These are phyloP conservation scores for Calameuta idolon DNA, from an alignment of 2,888 invertebrate genomes.

Conservation along the genomic window DNA sequence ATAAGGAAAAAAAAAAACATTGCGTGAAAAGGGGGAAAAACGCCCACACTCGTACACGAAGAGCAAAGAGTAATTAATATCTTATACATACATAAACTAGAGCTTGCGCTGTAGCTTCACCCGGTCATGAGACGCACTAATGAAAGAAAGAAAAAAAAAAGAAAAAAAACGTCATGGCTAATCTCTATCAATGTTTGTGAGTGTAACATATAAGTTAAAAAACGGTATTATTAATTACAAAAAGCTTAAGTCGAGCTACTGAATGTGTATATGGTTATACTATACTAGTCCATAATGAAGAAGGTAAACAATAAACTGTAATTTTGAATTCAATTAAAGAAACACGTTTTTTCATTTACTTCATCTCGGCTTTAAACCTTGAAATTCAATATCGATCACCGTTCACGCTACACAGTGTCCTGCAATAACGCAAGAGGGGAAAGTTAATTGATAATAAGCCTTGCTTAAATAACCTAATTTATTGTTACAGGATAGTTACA, in stretches of 20 bases:
- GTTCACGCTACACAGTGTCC: neutral
- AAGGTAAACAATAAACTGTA: constrained; percentile 65
- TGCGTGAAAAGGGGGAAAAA: constrained; percentile 7
- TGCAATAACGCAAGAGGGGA: neutral
- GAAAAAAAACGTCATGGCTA: constrained; percentile 61
- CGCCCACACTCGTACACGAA: constrained; percentile 31
- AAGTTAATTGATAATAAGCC: neutral
- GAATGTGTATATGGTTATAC: constrained; percentile 66
- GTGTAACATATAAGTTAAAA: constrained; percentile 60
- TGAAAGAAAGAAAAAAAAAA: constrained; percentile 19
- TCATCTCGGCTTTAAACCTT: neutral
- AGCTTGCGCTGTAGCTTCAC: constrained; percentile 65
- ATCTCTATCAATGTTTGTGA: constrained; percentile 66
- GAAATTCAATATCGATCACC: neutral
- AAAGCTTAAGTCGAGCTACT: constrained; percentile 64
- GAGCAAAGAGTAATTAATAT: constrained; percentile 49
- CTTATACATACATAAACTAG: constrained; percentile 56
- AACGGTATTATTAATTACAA: constrained; percentile 20
- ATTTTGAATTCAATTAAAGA: constrained; percentile 62
- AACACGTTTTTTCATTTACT: neutral
- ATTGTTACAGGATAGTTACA: constrained; percentile 23
- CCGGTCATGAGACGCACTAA: constrained; percentile 59
- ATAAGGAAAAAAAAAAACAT: neutral
- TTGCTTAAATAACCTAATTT: constrained; percentile 24
- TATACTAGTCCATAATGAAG: constrained; percentile 66